phyloP scores from a whole-genome alignment of 2,888 invertebrate species.

The Candidula unifasciata region DNA sequence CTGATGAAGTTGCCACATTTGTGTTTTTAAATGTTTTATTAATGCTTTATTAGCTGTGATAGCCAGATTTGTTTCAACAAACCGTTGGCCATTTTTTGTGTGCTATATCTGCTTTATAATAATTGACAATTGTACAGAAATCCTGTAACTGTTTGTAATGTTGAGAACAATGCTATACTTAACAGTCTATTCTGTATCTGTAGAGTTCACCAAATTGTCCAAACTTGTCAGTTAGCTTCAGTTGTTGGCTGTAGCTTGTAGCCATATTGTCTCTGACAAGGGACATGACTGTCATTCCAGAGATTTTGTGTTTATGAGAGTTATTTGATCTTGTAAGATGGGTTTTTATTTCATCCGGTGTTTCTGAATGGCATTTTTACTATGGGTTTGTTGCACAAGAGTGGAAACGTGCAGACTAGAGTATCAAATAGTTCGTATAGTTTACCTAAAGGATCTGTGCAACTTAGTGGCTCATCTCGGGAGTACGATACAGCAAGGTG shows the following conservation, averaged over 20 bases:
- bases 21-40: too few relatives aligned
- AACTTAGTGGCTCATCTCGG: neutral
- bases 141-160: neutral
- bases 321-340: neutral
- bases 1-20: too few relatives aligned
- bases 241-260: too few relatives aligned
- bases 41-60: too few relatives aligned
- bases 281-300: too few relatives aligned
- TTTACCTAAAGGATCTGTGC: neutral
- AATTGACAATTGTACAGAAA: neutral
- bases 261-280: too few relatives aligned
- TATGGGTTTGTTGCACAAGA: neutral
- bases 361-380: neutral
- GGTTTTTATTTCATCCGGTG: neutral
- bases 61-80: too few relatives aligned
- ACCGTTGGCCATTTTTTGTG: neutral
- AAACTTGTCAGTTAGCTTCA: too few relatives aligned
- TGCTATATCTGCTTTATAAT: neutral
- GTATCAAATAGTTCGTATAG: neutral
- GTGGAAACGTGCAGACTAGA: neutral
- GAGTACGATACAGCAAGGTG: constrained; percentile 35
- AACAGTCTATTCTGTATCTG: neutral
- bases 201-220: neutral
- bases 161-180: neutral
- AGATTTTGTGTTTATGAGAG: neutral